Evolutionary conservation across 2,797 vertebrate species (phyloP).

Genomic region (Spizella passerina): DNA sequence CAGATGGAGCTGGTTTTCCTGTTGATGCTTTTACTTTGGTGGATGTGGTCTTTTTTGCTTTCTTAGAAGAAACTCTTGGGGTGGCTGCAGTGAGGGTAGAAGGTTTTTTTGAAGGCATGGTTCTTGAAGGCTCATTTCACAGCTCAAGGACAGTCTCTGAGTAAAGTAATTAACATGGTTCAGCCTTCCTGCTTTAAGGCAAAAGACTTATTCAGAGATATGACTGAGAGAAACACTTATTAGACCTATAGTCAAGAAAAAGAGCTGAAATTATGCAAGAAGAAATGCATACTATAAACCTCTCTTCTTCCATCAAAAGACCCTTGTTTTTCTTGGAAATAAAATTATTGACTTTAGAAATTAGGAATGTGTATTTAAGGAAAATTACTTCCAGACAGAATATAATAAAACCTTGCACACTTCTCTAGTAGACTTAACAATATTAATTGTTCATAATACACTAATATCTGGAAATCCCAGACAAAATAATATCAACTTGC

Average conservation of each 20-base stretch:
- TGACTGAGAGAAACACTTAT: neutral
- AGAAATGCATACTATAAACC: neutral
- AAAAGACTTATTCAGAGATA: neutral
- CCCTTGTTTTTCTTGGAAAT: neutral
- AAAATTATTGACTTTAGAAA: neutral
- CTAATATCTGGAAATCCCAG: neutral
- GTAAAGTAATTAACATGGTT: slow-evolving; percentile 11
- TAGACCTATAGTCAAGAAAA: neutral
- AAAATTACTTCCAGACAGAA: neutral
- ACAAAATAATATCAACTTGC: neutral
- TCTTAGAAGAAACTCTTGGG: neutral
- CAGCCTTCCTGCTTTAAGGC: neutral
- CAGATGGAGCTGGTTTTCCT: neutral
- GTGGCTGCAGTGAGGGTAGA: neutral
- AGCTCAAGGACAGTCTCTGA: slow-evolving; percentile 66
- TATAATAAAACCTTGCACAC: neutral
- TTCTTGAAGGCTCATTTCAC: slow-evolving; percentile 19
- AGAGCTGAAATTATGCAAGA: neutral
- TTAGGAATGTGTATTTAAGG: neutral
- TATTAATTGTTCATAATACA: neutral
- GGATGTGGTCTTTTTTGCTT: neutral
- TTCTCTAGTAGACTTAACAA: neutral
- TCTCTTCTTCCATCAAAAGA: neutral
- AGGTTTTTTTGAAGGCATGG: neutral
- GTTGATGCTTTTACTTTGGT: neutral